Conservation (phyloP, 1,140 invertebrate genomes). For the Kradibia gibbosae region DNA sequence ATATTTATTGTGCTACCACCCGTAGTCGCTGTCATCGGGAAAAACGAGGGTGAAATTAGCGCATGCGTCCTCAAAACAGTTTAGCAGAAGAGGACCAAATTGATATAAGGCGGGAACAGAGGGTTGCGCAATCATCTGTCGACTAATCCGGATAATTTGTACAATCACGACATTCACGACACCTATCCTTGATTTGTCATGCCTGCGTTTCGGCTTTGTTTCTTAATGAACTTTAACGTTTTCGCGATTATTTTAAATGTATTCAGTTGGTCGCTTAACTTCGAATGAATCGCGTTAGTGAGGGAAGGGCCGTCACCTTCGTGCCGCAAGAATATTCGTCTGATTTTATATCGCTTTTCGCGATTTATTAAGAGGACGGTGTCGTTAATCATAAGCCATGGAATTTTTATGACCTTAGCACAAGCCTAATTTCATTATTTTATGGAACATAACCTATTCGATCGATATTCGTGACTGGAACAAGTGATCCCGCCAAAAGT, state of each 20-base stretch:
- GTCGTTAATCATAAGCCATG: neutral
- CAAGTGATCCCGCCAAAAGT: slow-evolving; percentile 41
- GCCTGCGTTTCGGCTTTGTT: slow-evolving; percentile 13
- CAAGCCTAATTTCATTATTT: neutral
- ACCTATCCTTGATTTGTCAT: neutral
- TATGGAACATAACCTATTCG: slow-evolving; percentile 32
- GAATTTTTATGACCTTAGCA: slow-evolving; percentile 28
- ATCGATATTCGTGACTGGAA: neutral
- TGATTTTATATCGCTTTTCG: neutral
- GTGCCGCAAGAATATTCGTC: neutral
- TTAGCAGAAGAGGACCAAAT: neutral
- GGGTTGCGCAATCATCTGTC: neutral
- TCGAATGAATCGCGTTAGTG: neutral
- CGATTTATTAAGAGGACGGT: neutral
- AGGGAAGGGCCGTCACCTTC: neutral
- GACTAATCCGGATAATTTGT: neutral
- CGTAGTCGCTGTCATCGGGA: neutral
- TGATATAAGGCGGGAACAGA: neutral
- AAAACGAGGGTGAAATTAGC: neutral
- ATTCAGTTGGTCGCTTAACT: slow-evolving; percentile 13
- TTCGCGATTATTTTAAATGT: neutral
- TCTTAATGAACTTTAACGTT: slow-evolving; percentile 13
- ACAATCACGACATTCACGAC: slow-evolving; percentile 11
- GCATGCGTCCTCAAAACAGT: neutral
- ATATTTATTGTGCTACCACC: neutral